Evolutionary conservation across 1,140 invertebrate genomes (phyloP), one percentile per base, ranked within the genome.

Genomic region (Scaptomyza hsui): DNA sequence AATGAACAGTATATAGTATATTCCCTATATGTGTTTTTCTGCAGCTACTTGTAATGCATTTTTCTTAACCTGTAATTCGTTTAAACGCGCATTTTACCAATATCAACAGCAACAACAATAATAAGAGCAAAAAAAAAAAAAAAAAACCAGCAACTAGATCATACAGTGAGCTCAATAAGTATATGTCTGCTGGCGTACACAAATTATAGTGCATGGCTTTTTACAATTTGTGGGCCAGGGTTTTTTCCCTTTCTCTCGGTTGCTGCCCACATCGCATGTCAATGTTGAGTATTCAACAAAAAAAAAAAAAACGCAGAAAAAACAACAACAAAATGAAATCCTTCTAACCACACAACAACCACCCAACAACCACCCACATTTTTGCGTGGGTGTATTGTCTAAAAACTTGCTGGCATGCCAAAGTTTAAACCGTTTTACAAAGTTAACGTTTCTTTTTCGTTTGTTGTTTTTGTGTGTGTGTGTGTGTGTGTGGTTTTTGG

Each of bases 401-500:
- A 71, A 64, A 51, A 71, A 55, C 16, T 64, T 44, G 63, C 55
- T 77, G 49, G 63, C 63, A 73, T 77, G 75, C 73, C 44, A 74
- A 79, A 79, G 75, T 79, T 78, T 75, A 78, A 79, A 70, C 77
- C 67, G 65, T 75, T 80, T 79, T 47, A 52, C 42, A 73, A 71
- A 69, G 52, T 78, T 65, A 45, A 57, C 49, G 63, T 68, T 74
- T 65, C 39, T 57, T 19, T 59, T 37, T 24, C 39, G n/a, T 1
- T n/a, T 44, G 51, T 77, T 72, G 41, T 32, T 15, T 55, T 18
- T 12, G 70, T 18, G 42, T 61, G 45, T 49, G n/a, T 62, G 35
- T 29, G n/a, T 69, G 49, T 52, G 44, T 60, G 39, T 42, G 72
- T 48, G 63, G 35, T 59, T 65, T 73, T 61, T 62, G 56, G 56